Percentiles rank a stretch among this genome's conserved stretches.
Evolutionary conservation across 1,140 invertebrate genomes (phyloP).

Genomic region (Aphis gossypii): DNA sequence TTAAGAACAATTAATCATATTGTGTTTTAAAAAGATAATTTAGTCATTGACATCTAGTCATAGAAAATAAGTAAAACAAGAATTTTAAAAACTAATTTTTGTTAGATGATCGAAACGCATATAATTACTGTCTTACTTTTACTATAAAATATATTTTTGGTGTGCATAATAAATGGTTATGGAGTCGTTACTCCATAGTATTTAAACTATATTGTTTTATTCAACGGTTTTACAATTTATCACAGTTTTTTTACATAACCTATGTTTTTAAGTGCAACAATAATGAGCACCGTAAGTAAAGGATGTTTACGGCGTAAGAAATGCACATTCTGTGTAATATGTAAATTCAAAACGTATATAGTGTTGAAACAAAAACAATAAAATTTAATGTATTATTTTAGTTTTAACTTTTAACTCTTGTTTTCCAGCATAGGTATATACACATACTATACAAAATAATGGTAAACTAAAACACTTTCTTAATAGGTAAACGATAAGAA

Average conservation of each 20-base stretch:
- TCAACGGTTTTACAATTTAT: not conserved
- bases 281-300: not conserved
- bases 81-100: not conserved
- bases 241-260: not conserved
- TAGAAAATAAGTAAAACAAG: not conserved
- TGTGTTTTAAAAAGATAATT: not conserved
- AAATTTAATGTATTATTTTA: not conserved
- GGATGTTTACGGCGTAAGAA: not conserved
- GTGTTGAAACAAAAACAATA: not conserved
- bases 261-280: not conserved
- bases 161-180: not conserved
- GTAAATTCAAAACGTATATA: not conserved
- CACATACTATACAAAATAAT: not conserved
- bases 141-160: not conserved
- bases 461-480: not conserved
- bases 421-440: not conserved
- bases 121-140: not conserved
- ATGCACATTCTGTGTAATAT: constrained; percentile 29
- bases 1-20: not conserved
- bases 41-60: not conserved
- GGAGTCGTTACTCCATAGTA: not conserved
- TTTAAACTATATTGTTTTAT: not conserved
- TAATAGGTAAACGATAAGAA: constrained; percentile 5
- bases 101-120: not conserved
- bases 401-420: not conserved